Conservation (phyloP, 2,113 vertebrate species). For the Chiloscyllium plagiosum region DNA sequence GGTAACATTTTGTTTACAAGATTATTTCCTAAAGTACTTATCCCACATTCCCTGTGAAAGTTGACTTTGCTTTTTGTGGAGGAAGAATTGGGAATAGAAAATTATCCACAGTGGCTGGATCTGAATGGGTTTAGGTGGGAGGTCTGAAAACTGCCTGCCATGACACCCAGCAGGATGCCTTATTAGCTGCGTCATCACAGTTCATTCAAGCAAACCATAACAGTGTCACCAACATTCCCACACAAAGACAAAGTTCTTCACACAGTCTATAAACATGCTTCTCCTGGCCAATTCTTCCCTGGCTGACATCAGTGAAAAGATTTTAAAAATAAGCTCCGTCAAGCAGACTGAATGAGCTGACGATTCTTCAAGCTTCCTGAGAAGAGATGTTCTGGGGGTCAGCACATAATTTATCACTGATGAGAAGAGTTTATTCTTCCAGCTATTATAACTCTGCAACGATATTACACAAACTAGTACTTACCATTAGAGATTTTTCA, state of each 20-base stretch:
- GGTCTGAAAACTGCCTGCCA: constrained; percentile 62
- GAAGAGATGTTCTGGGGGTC: constrained; percentile 59
- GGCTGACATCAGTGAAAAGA: constrained; percentile 67
- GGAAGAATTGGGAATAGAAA: constrained; percentile 74
- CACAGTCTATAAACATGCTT: constrained; percentile 89
- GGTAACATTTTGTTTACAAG: constrained; percentile 90
- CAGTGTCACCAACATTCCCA: constrained; percentile 76
- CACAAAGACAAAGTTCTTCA: constrained; percentile 84
- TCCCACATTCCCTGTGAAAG: constrained; percentile 74
- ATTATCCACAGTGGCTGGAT: constrained; percentile 80
- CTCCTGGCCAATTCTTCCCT: constrained; percentile 69
- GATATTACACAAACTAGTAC: constrained; percentile 19
- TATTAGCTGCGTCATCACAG: constrained; percentile 75
- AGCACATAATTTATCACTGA: constrained; percentile 64
- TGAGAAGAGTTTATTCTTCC: constrained; percentile 37
- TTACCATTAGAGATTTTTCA: constrained; percentile 30
- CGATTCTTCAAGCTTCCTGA: constrained; percentile 49
- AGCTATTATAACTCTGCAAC: background rate
- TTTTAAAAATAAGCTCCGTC: constrained; percentile 51
- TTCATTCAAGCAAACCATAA: constrained; percentile 80
- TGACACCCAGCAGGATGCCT: constrained; percentile 58
- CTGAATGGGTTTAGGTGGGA: constrained; percentile 79
- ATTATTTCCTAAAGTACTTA: constrained; percentile 84
- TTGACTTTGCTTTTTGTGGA: constrained; percentile 78
- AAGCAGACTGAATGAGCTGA: constrained; percentile 43